Base-by-base conservation (phyloP, 53 echinoderm and acorn worm species). In the Hippasteria phrygiana region DNA sequence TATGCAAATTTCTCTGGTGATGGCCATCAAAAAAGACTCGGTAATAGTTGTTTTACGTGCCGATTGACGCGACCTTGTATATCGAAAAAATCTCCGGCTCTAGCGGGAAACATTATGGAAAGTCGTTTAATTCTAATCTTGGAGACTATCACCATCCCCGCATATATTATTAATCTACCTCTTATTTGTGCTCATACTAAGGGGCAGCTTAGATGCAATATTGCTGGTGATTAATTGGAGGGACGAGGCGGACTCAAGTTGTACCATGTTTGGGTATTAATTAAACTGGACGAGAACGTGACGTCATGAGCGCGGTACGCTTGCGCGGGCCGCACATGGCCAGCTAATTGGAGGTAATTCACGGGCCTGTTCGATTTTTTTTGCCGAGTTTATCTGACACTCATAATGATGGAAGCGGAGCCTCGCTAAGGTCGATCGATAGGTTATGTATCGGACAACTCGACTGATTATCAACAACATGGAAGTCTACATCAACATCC, bases 261-360 rank as follows among this genome's bases (percentile, higher is more conserved):
- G 35, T 37, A 27, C 46, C 22, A 46, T 6, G 43, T 41, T 3
- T 32, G n/a, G 47, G 34, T 82, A 82, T 66, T 82, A 82, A 82
- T 82, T 82, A 82, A 82, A 82, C 27, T 33, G 64, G 29, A 40
- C 64, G 29, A 41, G 46, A 43, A 43, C n/a, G 82, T 82, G 82
- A 82, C 45, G 66, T 65, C 66, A 82, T 43, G 32, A 26, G 42
- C 18, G 64, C 56, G 29, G 29, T 16, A 45, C 82, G 82, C 82
- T 16, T 82, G 82, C 82, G 80, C 80, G 66, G 17, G 4, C 48
- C 31, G 85, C 85, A 85, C 85, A 70, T 85, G 85, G 81, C 32
- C 24, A 42, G 85, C 53, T 85, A 81, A 85, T 85, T 70, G 85
- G 33, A 40, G 70, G 85, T 36, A 67, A 47, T 51, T 47, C 6